Base-by-base conservation (phyloP, 2,113 vertebrate species). In the Sminthopsis crassicaudata region DNA sequence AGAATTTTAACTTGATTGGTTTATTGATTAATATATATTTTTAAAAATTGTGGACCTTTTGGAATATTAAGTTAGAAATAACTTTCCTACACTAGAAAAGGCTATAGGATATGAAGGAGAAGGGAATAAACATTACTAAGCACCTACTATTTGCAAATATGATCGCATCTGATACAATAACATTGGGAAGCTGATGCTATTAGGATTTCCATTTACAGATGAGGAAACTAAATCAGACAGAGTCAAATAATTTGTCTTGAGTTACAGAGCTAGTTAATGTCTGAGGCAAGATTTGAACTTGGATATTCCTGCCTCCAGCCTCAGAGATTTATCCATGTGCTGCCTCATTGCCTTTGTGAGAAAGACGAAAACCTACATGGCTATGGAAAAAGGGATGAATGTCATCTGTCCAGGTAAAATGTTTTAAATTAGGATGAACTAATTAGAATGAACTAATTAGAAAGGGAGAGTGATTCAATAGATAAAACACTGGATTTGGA, bases 341-440 rank as follows among this genome's bases (percentile, higher is more conserved):
- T n/a, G 42, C 67, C 19, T 76, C n/a, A 84, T 16, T 84, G 36
- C 19, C 36, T 42, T 6, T 84, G 7, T n/a, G 19, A 84, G n/a
- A 84, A 84, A 42, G n/a, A 42, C 19, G 42, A n/a, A 0, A 6
- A 52, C 9, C 89, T 9, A 0, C 89, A 54, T 52, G 67, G 89
- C 54, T 5, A 0, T 2, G 26, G 53, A n/a, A 25, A 54, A 46
- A 30, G 6, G 0, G 11, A 30, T 84, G 36, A 16, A 46, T 53
- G 52, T 52, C 3, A 8, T 42, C 90, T 52, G 51, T 89, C 27
- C 92, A 89, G 93, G 91, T 76, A 95, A 92, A 91, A 46, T 52
- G 25, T 57, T 95, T 98, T 95, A 94, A 97, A 97, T 97, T 96
- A 95, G 97, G 52, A 95, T 96, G 93, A 96, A 95, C 51, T 84